These are phyloP conservation scores for mouse (Mus musculus) DNA, from an alignment of 2,113 vertebrate genomes.

Conservation along the genomic window DNA sequence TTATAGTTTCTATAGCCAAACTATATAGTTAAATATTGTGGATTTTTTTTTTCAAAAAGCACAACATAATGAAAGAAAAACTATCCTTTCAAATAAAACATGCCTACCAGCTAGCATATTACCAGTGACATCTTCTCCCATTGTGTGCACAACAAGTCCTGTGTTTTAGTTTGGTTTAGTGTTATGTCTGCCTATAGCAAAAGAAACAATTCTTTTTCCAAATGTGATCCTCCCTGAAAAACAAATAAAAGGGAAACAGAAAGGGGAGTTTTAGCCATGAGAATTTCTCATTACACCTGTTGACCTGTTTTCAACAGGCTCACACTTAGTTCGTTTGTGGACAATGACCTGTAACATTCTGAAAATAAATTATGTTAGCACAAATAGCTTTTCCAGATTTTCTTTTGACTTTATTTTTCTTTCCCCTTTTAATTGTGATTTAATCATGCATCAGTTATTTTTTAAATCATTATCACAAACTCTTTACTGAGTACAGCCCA, in stretches of 20 bases:
- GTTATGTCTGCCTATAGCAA: background rate
- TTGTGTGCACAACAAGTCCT: background rate
- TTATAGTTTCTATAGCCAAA: background rate
- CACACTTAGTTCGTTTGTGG: constrained; percentile 27
- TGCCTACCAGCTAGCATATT: background rate
- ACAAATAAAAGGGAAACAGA: constrained; percentile 15
- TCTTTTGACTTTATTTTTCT: background rate
- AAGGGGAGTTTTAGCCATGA: constrained; percentile 1
- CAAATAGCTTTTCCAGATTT: background rate
- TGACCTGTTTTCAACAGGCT: constrained; percentile 36
- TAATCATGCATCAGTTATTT: constrained; percentile 36
- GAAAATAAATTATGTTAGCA: constrained; percentile 24
- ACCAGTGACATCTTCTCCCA: background rate
- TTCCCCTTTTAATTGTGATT: constrained; percentile 55
- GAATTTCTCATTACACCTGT: constrained; percentile 38
- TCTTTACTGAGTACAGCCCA: constrained; percentile 48
- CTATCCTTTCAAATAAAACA: background rate
- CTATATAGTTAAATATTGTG: background rate
- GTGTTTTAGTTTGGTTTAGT: background rate
- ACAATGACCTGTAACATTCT: background rate
- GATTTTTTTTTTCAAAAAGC: background rate
- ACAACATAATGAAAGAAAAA: background rate
- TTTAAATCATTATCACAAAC: constrained; percentile 7
- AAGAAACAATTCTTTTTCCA: background rate
- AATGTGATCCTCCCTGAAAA: constrained; percentile 16